These are phyloP conservation scores for Cantharis rufa DNA, from an alignment of 2,888 invertebrate genomes.

Conservation along the genomic window DNA sequence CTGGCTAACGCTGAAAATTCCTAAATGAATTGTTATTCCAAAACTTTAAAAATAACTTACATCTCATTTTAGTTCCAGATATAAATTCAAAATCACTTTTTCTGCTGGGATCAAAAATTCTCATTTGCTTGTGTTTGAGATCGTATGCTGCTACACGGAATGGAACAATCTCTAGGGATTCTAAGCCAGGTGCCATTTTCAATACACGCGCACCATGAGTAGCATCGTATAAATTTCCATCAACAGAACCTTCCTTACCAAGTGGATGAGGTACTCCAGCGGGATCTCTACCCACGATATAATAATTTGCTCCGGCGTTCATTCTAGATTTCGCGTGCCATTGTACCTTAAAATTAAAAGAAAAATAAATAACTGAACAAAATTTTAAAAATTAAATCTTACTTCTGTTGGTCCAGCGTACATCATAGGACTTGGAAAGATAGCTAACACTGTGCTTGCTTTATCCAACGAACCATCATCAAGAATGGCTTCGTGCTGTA, in stretches of 20 bases:
- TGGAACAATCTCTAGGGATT: conserved; percentile 92
- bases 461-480: conserved; percentile 84
- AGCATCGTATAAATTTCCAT: conserved; percentile 90
- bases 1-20: conserved; percentile 63
- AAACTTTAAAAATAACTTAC: conserved; percentile 42
- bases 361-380: not conserved
- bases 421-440: conserved; percentile 99
- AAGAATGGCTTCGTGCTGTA: conserved; percentile 91
- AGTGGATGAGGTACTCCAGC: conserved; percentile 96
- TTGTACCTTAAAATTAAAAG: conserved; percentile 63
- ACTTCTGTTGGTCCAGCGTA: conserved; percentile 97
- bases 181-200: conserved; percentile 93
- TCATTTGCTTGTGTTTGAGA: conserved; percentile 80
- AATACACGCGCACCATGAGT: conserved; percentile 92
- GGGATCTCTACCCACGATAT: conserved; percentile 98
- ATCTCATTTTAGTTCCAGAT: conserved; percentile 94
- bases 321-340: conserved; percentile 94
- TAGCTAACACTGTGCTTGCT: conserved; percentile 86
- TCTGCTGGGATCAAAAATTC: conserved; percentile 87
- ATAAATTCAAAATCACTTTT: conserved; percentile 96
- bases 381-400: not conserved
- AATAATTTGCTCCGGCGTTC: conserved; percentile 97
- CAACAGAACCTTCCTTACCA: conserved; percentile 59
- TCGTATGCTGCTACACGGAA: conserved; percentile 99
- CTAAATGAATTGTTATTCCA: not conserved